Base-by-base conservation (phyloP, 2,888 invertebrate genomes). In the Leistus spinibarbis region DNA sequence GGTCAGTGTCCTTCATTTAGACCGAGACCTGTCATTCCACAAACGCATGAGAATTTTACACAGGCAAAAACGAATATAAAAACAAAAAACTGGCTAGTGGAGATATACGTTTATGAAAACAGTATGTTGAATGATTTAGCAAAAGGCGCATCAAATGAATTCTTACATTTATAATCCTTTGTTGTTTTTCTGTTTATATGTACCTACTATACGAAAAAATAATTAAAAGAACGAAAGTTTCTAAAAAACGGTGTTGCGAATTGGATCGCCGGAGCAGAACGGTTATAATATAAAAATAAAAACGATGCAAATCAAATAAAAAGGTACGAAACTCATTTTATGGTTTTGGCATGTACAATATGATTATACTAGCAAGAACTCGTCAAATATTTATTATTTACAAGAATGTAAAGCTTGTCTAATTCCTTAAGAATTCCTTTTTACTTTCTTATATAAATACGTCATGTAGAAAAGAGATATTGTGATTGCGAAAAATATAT, bases 71-170 rank as follows among this genome's bases (percentile, higher is more conserved):
- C 40, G 40, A 2, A n/a, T n/a, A n/a, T 13, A 40, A 40, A 40
- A 40, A 40, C 4, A 40, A 40, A 40, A 4, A 24, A 10, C 10
- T 40, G 13, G 9, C 2, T 40, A 40, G n/a, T n/a, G n/a, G n/a
- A n/a, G n/a, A n/a, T 7, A 24, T 40, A 40, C 40, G 40, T 60
- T 60, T 60, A 60, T 60, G 60, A 60, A 60, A 60, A 60, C 60
- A 22, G 22, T 20, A 22, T 60, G 60, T 20, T 22, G 60, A 60
- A 60, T 60, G 60, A 60, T 60, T 60, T 60, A 60, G 60, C 60
- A 60, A 60, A 60, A 60, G 40, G 5, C 40, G 40, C 40, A 10
- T 40, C 40, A 40, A 40, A 40, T 40, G 40, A 7, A 40, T 40
- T 40, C 5, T 40, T 40, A 40, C 7, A 7, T 40, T 40, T 40